Percentiles rank a stretch among this genome's conserved stretches.
These are phyloP conservation scores for Matsumyia berberina DNA, from an alignment of 2,888 invertebrate species.

Conservation along the genomic window DNA sequence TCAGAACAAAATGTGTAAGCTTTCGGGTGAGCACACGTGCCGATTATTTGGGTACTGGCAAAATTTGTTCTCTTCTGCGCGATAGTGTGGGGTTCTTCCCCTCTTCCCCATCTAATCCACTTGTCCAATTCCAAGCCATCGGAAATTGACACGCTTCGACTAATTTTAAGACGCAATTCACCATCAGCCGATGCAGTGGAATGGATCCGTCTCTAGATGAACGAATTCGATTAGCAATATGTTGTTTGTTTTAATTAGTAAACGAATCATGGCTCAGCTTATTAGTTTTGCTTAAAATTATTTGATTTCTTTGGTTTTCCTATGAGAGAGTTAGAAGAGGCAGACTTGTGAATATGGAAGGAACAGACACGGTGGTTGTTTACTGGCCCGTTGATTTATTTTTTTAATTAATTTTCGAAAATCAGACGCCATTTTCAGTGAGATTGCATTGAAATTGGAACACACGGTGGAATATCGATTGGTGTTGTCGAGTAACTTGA, in stretches of 20 bases:
- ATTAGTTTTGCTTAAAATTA: no score
- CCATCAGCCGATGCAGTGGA: neutral
- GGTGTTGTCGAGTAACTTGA: constrained; percentile 1
- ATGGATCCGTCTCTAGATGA: neutral
- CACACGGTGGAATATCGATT: neutral
- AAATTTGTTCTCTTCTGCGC: neutral
- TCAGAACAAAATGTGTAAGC: neutral
- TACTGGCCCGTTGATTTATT: no score
- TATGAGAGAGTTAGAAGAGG: no score
- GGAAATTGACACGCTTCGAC: constrained; percentile 3
- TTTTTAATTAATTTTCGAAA: no score
- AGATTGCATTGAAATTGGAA: neutral
- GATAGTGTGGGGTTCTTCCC: neutral
- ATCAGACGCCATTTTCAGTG: no score
- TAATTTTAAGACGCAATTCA: constrained; percentile 9
- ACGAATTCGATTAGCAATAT: neutral
- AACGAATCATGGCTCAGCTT: no score
- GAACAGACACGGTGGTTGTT: neutral
- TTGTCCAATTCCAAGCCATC: constrained; percentile 7
- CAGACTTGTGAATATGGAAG: no score
- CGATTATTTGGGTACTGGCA: neutral
- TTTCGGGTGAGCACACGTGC: neutral
- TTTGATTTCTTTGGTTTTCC: no score
- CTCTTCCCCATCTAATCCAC: neutral
- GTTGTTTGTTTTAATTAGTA: neutral